Evolutionary conservation across 1,140 invertebrate genomes (phyloP).

Genomic region (Tetranychus urticae): DNA sequence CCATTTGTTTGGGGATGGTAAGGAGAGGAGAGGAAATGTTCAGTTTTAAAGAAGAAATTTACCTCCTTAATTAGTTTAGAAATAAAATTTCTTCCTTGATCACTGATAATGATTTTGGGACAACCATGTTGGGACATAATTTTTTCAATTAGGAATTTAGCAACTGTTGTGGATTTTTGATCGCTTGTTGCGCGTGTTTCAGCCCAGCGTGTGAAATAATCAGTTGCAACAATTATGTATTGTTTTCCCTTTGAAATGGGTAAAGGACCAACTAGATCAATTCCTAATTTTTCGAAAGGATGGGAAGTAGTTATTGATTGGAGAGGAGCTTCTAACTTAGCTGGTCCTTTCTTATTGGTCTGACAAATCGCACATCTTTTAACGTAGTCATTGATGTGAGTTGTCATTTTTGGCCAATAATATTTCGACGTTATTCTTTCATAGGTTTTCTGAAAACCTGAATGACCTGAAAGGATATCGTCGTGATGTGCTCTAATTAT

Average conservation of each 20-base stretch:
- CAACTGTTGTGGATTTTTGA: not conserved
- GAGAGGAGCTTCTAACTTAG: not conserved
- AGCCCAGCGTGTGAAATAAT: slow-evolving; percentile 15
- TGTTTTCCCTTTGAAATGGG: not conserved
- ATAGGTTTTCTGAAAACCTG: slow-evolving; percentile 11
- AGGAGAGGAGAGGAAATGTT: no score
- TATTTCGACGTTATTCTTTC: slow-evolving; percentile 8
- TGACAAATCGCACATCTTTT: slow-evolving; percentile 11
- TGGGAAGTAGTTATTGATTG: not conserved
- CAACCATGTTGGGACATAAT: no score
- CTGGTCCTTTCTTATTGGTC: not conserved
- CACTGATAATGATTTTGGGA: no score
- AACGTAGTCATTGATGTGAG: slow-evolving; percentile 7
- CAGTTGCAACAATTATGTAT: slow-evolving; percentile 13
- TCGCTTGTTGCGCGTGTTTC: slow-evolving; percentile 10
- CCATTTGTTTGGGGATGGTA: no score
- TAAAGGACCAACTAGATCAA: slow-evolving; percentile 15
- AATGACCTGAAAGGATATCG: slow-evolving; percentile 8
- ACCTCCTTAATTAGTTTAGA: no score
- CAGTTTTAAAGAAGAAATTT: no score
- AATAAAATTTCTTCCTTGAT: no score
- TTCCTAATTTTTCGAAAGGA: slow-evolving; percentile 12
- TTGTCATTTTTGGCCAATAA: slow-evolving; percentile 11
- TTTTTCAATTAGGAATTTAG: slow-evolving; percentile 2
- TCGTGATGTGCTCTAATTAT: not conserved